These are phyloP conservation scores for Pristionchus entomophagus DNA, from an alignment of 2,888 invertebrate species.

Conservation along the genomic window DNA sequence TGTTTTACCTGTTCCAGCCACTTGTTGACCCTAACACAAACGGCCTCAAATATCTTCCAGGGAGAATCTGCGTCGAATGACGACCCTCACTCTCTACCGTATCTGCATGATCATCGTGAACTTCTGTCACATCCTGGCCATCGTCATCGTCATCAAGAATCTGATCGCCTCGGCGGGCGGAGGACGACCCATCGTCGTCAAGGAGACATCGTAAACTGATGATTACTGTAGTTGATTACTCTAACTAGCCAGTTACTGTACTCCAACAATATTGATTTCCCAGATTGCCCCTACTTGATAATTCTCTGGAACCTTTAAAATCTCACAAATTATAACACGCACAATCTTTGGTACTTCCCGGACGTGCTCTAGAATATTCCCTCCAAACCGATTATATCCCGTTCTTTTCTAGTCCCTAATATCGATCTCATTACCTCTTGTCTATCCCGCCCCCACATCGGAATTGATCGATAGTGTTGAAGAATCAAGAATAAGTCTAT, in stretches of 20 bases:
- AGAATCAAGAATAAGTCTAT: no score
- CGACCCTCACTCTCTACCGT: slow-evolving; percentile 72
- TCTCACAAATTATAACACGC: no score
- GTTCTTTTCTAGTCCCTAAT: neutral
- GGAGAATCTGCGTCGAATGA: slow-evolving; percentile 75
- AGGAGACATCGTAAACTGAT: neutral
- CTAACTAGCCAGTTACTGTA: neutral
- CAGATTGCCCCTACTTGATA: neutral
- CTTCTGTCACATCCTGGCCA: slow-evolving; percentile 70
- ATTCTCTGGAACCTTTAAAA: no score
- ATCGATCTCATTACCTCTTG: neutral
- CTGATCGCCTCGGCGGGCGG: slow-evolving; percentile 60
- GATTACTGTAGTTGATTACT: neutral
- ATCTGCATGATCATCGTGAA: slow-evolving; percentile 75
- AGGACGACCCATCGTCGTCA: slow-evolving; percentile 58
- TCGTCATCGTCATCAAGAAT: slow-evolving; percentile 64
- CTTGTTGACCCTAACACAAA: no score
- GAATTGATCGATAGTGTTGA: no score
- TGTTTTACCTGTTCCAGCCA: no score
- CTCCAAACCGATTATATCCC: no score
- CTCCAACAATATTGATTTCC: neutral
- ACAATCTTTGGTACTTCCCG: no score
- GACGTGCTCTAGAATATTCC: no score
- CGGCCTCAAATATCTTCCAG: no score
- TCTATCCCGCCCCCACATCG: no score